phyloP scores from a whole-genome alignment of 35 echinoderm and acorn worm genomes.

The Strongylocentrotus purpuratus region DNA sequence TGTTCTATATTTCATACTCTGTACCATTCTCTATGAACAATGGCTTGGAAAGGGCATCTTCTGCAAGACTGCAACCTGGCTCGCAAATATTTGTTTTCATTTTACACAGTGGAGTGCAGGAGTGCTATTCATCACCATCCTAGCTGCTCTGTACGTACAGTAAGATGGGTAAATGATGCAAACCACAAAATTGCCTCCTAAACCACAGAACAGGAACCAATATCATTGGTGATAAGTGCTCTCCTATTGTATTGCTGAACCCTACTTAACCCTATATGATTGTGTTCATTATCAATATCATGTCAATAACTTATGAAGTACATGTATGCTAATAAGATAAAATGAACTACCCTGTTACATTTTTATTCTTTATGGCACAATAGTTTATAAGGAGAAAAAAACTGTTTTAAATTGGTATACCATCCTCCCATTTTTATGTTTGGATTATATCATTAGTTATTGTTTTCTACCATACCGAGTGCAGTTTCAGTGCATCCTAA shows the following conservation, averaged over 20 bases:
- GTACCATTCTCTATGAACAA: not conserved
- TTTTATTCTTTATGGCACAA: no score
- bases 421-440: no score
- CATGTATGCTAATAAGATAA: not conserved
- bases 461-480: not conserved
- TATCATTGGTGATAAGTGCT: slow-evolving; percentile 8
- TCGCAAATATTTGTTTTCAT: slow-evolving; percentile 30
- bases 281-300: not conserved
- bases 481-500: not conserved
- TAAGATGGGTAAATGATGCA: not conserved
- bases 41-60: not conserved
- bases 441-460: no score
- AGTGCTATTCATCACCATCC: not conserved
- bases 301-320: not conserved
- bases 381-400: no score
- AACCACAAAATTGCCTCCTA: slow-evolving; percentile 24
- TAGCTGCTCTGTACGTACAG: not conserved
- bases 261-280: not conserved
- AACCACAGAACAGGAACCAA: slow-evolving; percentile 47
- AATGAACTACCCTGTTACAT: no score
- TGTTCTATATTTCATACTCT: slow-evolving; percentile 2
- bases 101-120: not conserved
- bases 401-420: no score
- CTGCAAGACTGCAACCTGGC: not conserved
- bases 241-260: slow-evolving; percentile 10